Evolutionary conservation across 2,113 vertebrate genomes (phyloP).

Genomic region (Pedetes capensis): DNA sequence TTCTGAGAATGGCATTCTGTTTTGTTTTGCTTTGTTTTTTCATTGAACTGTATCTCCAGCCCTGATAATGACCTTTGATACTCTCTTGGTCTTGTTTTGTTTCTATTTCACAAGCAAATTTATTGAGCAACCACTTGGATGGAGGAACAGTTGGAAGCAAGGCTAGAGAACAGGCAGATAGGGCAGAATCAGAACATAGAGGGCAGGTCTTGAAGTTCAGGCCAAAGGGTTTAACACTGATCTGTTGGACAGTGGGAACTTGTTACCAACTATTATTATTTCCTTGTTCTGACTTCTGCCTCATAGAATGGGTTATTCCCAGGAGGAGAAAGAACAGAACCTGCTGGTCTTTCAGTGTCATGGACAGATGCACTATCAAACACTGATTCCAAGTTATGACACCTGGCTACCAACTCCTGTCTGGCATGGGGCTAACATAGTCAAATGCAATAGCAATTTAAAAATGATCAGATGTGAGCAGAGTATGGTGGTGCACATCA

Average conservation of each 20-base stretch:
- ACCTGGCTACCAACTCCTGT: constrained; percentile 44
- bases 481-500: background rate
- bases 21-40: constrained; percentile 3
- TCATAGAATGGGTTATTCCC: constrained; percentile 47
- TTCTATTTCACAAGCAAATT: constrained; percentile 66
- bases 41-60: background rate
- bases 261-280: background rate
- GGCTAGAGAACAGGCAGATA: background rate
- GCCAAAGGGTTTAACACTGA: background rate
- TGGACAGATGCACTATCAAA: constrained; percentile 61
- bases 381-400: constrained; percentile 44
- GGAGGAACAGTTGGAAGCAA: background rate
- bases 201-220: background rate
- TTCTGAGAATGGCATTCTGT: constrained; percentile 44
- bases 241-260: background rate
- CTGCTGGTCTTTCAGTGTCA: constrained; percentile 59
- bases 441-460: constrained; percentile 3
- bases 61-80: constrained; percentile 47
- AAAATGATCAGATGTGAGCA: background rate
- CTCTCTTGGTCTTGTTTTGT: constrained; percentile 37
- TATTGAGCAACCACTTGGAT: constrained; percentile 55
- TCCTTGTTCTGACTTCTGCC: constrained; percentile 24
- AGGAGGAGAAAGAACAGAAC: constrained; percentile 68
- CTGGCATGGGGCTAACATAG: constrained; percentile 42
- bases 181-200: background rate